These are phyloP conservation scores for Engraulis encrasicolus DNA, from an alignment of 2,113 vertebrate species.

Conservation along the genomic window DNA sequence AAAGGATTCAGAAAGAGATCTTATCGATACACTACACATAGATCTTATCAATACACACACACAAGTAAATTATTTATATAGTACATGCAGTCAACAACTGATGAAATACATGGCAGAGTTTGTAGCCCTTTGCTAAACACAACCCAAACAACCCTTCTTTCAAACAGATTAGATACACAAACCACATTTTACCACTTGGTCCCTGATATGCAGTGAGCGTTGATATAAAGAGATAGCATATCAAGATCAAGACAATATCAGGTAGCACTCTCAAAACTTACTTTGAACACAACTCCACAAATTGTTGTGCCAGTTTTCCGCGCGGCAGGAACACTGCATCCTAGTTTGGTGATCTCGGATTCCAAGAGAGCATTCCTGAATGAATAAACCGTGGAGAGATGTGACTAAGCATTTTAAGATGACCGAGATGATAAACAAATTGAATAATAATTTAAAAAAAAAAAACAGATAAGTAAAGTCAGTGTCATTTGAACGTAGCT, in stretches of 20 bases:
- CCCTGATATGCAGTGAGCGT: background rate
- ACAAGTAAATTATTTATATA: too few species aligned
- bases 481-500: too few species aligned
- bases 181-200: background rate
- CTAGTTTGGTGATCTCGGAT: slow-evolving; percentile 76
- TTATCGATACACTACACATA: background rate
- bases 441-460: too few species aligned
- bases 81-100: too few species aligned
- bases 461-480: too few species aligned
- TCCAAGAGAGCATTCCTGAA: slow-evolving; percentile 86
- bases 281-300: slow-evolving; percentile 91
- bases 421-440: too few species aligned
- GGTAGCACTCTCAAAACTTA: slow-evolving; percentile 56
- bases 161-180: too few species aligned
- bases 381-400: slow-evolving; percentile 35
- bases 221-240: background rate
- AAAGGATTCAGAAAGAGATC: background rate
- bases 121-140: too few species aligned
- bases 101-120: too few species aligned
- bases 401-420: too few species aligned
- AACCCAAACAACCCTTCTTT: too few species aligned
- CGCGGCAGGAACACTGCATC: slow-evolving; percentile 78
- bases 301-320: slow-evolving; percentile 97
- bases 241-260: background rate
- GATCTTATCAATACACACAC: background rate